phyloP scores from a whole-genome alignment of 2,113 vertebrate species.

The Fregata magnificens region DNA sequence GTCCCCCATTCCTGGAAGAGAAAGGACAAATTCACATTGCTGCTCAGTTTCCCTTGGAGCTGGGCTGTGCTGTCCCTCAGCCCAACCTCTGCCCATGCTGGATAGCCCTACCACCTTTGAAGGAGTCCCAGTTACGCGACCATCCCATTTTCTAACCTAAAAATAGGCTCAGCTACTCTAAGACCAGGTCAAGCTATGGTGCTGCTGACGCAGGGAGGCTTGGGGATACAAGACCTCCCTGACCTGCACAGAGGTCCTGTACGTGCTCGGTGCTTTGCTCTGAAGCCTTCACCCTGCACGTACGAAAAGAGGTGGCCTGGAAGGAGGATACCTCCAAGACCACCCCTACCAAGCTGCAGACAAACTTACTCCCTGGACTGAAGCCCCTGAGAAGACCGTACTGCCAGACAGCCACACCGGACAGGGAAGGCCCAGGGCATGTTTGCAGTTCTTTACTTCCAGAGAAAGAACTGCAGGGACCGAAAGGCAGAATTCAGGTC shows the following conservation, averaged over 20 bases:
- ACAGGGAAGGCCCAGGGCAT: neutral
- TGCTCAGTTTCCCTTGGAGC: neutral
- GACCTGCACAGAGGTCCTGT: neutral
- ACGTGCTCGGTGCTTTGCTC: neutral
- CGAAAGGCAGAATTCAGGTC: neutral
- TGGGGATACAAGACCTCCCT: neutral
- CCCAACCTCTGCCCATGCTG: neutral
- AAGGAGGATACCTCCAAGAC: neutral
- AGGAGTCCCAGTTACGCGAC: neutral
- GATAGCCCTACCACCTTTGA: neutral
- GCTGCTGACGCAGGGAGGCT: neutral
- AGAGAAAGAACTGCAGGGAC: neutral
- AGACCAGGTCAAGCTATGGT: neutral
- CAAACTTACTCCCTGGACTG: neutral
- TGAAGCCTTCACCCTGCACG: neutral
- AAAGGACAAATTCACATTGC: neutral
- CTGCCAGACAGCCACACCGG: neutral
- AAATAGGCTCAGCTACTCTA: neutral
- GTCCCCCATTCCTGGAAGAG: constrained; percentile 90
- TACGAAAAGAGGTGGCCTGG: neutral
- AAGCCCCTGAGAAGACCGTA: neutral
- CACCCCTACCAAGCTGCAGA: neutral
- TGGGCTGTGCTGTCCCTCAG: neutral
- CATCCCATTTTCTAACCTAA: neutral
- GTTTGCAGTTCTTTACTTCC: neutral